Percentiles rank a stretch among this genome's conserved stretches.
Conservation (phyloP, 2,113 vertebrate genomes). For the Channa argus region DNA sequence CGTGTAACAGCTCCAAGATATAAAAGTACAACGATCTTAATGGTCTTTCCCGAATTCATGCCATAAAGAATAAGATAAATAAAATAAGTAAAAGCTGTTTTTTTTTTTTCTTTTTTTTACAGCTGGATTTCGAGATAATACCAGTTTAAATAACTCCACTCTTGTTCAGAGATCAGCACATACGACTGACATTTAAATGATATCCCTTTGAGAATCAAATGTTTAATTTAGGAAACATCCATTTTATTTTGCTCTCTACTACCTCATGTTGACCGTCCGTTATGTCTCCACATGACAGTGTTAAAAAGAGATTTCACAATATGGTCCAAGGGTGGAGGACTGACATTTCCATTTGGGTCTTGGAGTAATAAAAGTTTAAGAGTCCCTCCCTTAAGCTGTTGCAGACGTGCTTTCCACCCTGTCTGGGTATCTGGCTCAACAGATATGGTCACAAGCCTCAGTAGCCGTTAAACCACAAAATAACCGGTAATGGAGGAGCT, state of each 20-base stretch:
- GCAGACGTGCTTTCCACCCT: slow-evolving; percentile 38
- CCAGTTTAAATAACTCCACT: background rate
- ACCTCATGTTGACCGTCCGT: background rate
- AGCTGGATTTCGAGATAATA: background rate
- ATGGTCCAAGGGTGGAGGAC: slow-evolving; percentile 15
- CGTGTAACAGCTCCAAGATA: slow-evolving; percentile 13
- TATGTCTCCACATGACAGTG: slow-evolving; percentile 14
- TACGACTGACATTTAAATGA: background rate
- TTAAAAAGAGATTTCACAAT: slow-evolving; percentile 39
- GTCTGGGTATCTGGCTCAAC: slow-evolving; percentile 56
- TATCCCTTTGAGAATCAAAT: background rate
- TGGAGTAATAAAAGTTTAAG: slow-evolving; percentile 57
- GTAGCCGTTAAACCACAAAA: slow-evolving; percentile 67
- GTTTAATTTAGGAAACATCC: background rate
- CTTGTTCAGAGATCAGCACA: background rate
- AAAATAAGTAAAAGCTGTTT: background rate
- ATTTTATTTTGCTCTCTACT: background rate
- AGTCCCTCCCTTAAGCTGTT: slow-evolving; percentile 40
- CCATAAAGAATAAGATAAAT: slow-evolving; percentile 1
- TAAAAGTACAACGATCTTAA: background rate
- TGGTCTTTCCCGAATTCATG: background rate
- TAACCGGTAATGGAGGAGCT: slow-evolving; percentile 43
- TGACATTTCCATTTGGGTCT: slow-evolving; percentile 50
- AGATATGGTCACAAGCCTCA: slow-evolving; percentile 59
- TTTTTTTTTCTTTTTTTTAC: slow-evolving; percentile 18